Conservation (phyloP, 2,888 invertebrate genomes). For the Drosophila antonietae region DNA sequence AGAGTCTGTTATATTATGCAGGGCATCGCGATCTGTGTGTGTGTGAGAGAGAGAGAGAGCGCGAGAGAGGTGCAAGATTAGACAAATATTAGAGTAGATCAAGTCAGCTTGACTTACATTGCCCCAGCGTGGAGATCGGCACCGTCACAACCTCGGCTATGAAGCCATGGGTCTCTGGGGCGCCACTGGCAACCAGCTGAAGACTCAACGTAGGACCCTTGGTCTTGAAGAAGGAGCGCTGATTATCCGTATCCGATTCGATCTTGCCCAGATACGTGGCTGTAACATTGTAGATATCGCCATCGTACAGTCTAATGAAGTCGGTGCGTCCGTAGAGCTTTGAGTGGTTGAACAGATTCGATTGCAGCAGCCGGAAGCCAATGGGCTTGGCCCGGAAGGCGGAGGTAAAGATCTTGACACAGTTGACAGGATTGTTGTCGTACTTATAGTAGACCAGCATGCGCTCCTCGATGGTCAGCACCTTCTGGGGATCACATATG, state of each 20-base stretch:
- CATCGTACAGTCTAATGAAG: conserved; percentile 94
- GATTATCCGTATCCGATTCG: conserved; percentile 89
- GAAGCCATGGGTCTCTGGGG: conserved; percentile 97
- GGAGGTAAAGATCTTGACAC: conserved; percentile 97
- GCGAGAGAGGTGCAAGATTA: conserved; percentile 19
- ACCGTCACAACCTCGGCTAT: conserved; percentile 98
- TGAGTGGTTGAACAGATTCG: conserved; percentile 95
- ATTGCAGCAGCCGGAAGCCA: conserved; percentile 95
- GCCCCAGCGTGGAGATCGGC: conserved; percentile 95
- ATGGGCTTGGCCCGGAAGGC: conserved; percentile 93
- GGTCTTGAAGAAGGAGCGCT: conserved; percentile 91
- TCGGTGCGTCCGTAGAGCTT: conserved; percentile 92
- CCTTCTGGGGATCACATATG: conserved; percentile 97
- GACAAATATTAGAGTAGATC: neutral
- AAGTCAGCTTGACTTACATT: conserved; percentile 87
- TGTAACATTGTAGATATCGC: conserved; percentile 95
- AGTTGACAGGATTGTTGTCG: conserved; percentile 97
- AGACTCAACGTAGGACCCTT: conserved; percentile 93
- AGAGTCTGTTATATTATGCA: conserved; percentile 95
- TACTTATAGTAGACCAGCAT: conserved; percentile 98
- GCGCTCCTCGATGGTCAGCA: conserved; percentile 94
- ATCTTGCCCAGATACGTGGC: conserved; percentile 90
- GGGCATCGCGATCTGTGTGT: conserved; percentile 92
- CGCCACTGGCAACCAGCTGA: conserved; percentile 96
- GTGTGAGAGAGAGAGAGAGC: conserved; percentile 15